Percentiles rank a stretch among this genome's conserved stretches.
These are phyloP conservation scores for Rhynchopsitta pachyrhyncha DNA, from an alignment of 2,113 vertebrate genomes.

Conservation along the genomic window DNA sequence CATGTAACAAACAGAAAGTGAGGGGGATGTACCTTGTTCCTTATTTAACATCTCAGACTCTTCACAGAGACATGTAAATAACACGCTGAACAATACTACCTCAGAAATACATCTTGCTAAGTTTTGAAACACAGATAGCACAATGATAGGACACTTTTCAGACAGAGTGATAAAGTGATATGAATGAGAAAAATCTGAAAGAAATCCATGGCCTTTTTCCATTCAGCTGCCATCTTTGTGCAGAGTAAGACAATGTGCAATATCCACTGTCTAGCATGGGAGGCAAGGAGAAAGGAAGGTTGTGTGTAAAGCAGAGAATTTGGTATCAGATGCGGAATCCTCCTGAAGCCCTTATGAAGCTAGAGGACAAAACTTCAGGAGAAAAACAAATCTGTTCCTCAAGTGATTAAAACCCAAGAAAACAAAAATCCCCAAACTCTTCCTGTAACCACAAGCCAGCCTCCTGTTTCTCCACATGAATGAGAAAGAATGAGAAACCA, in stretches of 20 bases:
- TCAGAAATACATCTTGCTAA: not conserved
- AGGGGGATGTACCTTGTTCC: not conserved
- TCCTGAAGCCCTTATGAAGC: not conserved
- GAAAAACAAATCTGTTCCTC: not conserved
- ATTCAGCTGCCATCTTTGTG: not conserved
- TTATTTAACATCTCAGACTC: not conserved
- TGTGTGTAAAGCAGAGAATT: not conserved
- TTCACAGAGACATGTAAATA: not conserved
- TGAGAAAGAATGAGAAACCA: not conserved
- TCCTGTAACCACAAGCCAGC: not conserved
- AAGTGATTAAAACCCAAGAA: not conserved
- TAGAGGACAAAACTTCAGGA: not conserved
- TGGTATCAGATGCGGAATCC: not conserved
- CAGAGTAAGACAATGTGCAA: not conserved
- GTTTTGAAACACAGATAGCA: not conserved
- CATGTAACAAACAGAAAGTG: not conserved
- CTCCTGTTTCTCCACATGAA: not conserved
- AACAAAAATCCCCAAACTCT: fast-evolving
- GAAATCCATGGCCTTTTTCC: fast-evolving
- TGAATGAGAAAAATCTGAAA: not conserved
- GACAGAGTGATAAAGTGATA: not conserved
- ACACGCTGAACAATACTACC: not conserved
- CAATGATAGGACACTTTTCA: not conserved
- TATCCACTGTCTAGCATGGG: not conserved
- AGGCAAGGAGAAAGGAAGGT: not conserved